phyloP scores from a whole-genome alignment of 2,888 invertebrate species.

The Phytoseiulus persimilis region DNA sequence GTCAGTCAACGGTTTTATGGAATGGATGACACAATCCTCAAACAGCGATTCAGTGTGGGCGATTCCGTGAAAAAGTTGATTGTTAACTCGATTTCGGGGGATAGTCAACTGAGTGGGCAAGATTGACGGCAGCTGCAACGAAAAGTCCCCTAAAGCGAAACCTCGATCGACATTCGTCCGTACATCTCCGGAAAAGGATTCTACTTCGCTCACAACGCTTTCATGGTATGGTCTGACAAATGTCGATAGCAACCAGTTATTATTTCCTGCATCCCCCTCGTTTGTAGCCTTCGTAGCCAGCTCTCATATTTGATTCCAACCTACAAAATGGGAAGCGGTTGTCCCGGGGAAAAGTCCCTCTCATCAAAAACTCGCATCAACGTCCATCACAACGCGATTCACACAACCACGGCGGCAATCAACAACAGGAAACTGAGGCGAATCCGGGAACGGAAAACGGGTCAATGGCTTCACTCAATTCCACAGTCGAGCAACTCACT shows the following conservation, averaged over 20 bases:
- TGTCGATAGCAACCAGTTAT: neutral
- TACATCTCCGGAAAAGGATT: neutral
- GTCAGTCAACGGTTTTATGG: no score
- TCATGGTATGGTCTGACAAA: neutral
- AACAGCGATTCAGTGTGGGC: no score
- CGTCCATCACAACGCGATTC: neutral
- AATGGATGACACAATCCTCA: no score
- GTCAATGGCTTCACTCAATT: neutral
- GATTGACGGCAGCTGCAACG: neutral
- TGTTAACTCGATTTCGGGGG: neutral
- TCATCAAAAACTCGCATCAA: neutral
- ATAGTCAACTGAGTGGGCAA: neutral
- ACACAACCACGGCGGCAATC: neutral
- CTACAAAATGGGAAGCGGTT: neutral
- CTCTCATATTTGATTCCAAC: neutral
- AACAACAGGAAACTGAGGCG: neutral
- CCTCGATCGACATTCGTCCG: neutral
- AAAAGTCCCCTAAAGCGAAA: neutral
- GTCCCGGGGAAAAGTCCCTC: neutral
- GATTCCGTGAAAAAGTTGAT: neutral
- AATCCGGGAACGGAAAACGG: neutral
- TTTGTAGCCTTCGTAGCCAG: neutral
- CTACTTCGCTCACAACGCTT: neutral
- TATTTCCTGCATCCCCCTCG: neutral
- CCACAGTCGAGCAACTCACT: neutral